Evolutionary conservation across 2,797 vertebrate species (phyloP).

Genomic region (Brotogeris chrysoptera): DNA sequence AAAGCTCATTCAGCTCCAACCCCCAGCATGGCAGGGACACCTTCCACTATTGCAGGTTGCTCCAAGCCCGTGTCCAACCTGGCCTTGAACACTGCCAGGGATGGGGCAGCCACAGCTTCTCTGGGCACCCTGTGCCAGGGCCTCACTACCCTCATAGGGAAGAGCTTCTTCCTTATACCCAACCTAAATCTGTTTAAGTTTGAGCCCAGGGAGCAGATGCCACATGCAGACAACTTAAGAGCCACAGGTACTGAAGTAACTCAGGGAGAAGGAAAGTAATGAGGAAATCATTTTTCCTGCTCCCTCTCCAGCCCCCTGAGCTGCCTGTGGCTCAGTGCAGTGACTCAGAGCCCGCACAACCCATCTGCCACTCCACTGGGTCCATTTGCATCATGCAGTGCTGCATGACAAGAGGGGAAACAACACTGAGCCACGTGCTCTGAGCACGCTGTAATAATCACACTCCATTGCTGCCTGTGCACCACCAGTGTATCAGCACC

Average conservation of each 20-base stretch:
- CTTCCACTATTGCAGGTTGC: background rate
- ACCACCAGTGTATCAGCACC: accelerated
- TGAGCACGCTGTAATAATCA: background rate
- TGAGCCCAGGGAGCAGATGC: background rate
- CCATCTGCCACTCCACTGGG: constrained; percentile 32
- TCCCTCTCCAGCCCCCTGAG: constrained; percentile 33
- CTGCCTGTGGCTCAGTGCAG: background rate
- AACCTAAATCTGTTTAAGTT: background rate
- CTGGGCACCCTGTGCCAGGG: background rate
- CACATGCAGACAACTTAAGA: background rate
- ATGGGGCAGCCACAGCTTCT: background rate
- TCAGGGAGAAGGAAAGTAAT: background rate
- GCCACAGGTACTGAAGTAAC: background rate
- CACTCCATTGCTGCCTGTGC: background rate
- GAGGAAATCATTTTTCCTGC: constrained; percentile 46
- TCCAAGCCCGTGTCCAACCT: background rate
- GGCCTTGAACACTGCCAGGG: background rate
- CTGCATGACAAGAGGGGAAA: constrained; percentile 22
- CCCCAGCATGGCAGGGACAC: background rate
- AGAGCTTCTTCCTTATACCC: background rate
- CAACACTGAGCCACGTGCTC: background rate
- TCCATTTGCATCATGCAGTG: background rate
- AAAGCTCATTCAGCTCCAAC: background rate
- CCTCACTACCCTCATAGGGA: background rate
- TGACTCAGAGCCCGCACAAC: constrained; percentile 25